Evolutionary conservation across 2,888 invertebrate genomes (phyloP), one percentile per base, ranked within the genome.

Genomic region (Thyatira batis): DNA sequence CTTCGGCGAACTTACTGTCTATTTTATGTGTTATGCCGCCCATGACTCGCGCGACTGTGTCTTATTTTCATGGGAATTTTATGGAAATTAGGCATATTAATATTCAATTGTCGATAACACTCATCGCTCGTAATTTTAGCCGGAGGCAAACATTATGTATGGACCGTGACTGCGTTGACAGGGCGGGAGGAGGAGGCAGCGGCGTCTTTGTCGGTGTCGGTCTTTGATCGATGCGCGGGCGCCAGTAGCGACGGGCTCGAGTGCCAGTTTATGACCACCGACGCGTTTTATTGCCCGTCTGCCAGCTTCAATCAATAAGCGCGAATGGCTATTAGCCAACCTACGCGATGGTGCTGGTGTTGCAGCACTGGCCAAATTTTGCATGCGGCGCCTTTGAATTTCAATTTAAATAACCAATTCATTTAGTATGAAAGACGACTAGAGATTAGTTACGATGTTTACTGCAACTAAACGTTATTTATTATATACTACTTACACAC

Each of bases 141-240:
- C 83, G 71, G 78, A 76, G 84, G 89, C 84, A 74, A 76, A 68
- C 68, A 80, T 85, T 84, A 78, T 69, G 80, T 78, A 79, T 78
- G 81, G 78, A 69, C 84, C 85, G 84, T 86, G 87, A 87, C 87
- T 65, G 91, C 83, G 91, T 87, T 90, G 91, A 90, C 89, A 91
- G 86, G 81, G 78, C 78, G 74, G 77, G 78, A 67, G 78, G 68
- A 67, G 74, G 73, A 61, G 67, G 62, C 58, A 59, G 80, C 86
- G 87, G 84, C 78, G 66, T 71, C 84, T 87, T 89, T 87, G 89
- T 85, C 86, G 89, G 88, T 75, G 75, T 63, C 62, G 61, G 55
- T 63, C 87, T 90, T 89, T 90, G 89, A 89, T 82, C 73, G 73
- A 55, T 79, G 83, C 85, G 85, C 87, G 85, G 85, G 87, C 85